These are phyloP conservation scores for Apoda limacodes DNA, from an alignment of 2,888 invertebrate species.

Conservation along the genomic window DNA sequence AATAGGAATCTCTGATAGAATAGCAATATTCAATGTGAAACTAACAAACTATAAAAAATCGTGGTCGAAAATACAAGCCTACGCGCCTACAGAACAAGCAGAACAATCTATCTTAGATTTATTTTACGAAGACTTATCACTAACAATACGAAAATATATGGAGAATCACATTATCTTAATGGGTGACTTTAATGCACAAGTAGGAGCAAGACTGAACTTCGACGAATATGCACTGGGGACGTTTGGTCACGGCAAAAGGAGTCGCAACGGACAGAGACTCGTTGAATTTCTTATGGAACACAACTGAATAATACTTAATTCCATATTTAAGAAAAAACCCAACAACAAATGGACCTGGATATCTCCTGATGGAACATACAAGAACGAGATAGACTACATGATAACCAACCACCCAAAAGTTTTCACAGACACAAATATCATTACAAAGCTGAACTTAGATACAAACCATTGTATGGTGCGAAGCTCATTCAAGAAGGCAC, in stretches of 20 bases:
- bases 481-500: too few relatives aligned
- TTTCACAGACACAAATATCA: too few relatives aligned
- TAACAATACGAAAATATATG: constrained; percentile 3
- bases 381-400: too few relatives aligned
- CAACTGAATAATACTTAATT: constrained; percentile 8
- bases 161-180: too few relatives aligned
- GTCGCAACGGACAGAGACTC: constrained; percentile 11
- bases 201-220: constrained; percentile 3
- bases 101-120: too few relatives aligned
- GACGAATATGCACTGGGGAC: constrained; percentile 7
- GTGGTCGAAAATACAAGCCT: constrained; percentile 14
- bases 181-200: too few relatives aligned
- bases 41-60: constrained; percentile 11
- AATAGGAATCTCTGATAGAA: too few relatives aligned
- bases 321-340: constrained; percentile 7
- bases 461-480: constrained; percentile 13
- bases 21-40: constrained; percentile 14
- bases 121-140: constrained; percentile 10
- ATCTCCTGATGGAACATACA: constrained; percentile 15
- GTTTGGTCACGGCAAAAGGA: constrained; percentile 9
- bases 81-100: constrained; percentile 20
- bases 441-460: constrained; percentile 9
- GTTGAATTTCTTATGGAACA: constrained; percentile 13
- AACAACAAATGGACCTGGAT: too few relatives aligned
- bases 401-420: too few relatives aligned